Percentiles rank a stretch among this genome's conserved stretches.
phyloP scores from a whole-genome alignment of 2,113 vertebrate genomes.

The Zosterops hypoxanthus region DNA sequence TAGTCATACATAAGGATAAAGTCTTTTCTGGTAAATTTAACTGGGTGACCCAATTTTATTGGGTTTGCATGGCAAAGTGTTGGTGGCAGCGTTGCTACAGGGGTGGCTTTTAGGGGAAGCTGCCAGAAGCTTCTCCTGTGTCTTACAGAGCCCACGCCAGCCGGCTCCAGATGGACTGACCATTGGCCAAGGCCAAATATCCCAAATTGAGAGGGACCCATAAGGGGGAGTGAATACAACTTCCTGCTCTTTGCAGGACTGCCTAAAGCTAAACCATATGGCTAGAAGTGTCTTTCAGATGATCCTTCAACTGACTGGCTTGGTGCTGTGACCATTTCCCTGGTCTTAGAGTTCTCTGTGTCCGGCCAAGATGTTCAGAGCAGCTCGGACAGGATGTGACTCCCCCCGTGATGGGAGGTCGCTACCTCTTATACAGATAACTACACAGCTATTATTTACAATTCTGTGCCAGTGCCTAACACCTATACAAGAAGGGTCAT shows the following conservation, averaged over 20 bases:
- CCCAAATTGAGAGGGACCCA: not conserved
- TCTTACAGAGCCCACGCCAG: not conserved
- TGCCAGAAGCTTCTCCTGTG: not conserved
- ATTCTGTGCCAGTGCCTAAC: no score
- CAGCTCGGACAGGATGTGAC: no score
- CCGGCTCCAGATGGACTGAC: not conserved
- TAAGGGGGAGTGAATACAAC: not conserved
- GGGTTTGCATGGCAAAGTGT: not conserved
- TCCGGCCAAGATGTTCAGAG: no score
- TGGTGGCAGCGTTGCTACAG: not conserved
- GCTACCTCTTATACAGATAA: no score
- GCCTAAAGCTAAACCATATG: not conserved
- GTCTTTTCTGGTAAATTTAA: not conserved
- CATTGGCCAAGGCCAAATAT: not conserved
- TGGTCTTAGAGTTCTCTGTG: no score
- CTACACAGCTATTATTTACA: no score
- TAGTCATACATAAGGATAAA: not conserved
- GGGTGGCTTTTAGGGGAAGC: not conserved
- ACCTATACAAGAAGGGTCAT: no score
- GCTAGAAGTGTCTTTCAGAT: not conserved
- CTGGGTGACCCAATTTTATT: not conserved
- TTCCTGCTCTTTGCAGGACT: not conserved
- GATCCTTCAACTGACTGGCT: not conserved
- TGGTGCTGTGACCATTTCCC: not conserved
- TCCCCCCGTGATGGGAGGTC: no score